Evolutionary conservation across 2,888 invertebrate species (phyloP).

Genomic region (Dyspetes luteomarginatus): DNA sequence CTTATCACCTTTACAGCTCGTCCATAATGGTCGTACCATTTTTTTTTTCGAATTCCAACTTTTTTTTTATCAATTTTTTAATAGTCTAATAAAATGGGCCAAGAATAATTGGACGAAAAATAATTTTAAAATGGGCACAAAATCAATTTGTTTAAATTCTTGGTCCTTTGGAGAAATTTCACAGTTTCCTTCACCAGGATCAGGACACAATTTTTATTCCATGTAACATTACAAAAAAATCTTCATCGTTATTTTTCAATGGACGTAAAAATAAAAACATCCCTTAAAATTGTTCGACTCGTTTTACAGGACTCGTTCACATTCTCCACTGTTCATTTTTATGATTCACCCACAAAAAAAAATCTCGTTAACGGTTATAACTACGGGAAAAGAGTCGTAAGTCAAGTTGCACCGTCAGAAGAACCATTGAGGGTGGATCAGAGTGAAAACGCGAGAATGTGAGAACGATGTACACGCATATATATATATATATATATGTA

Average conservation of each 20-base stretch:
- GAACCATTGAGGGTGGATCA: neutral
- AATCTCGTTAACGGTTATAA: slow-evolving; percentile 3
- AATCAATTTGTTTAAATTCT: no score
- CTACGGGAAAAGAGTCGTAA: slow-evolving; percentile 18
- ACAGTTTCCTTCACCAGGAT: no score
- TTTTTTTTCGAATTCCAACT: neutral
- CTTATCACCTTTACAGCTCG: slow-evolving; percentile 29
- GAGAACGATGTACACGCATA: neutral
- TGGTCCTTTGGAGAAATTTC: no score
- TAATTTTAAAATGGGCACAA: no score
- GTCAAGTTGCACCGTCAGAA: slow-evolving; percentile 7
- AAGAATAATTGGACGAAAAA: no score
- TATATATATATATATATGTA: neutral
- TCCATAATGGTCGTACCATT: neutral
- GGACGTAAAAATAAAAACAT: neutral
- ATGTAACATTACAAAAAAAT: no score
- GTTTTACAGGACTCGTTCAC: neutral
- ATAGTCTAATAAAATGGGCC: neutral
- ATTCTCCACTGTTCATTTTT: slow-evolving; percentile 13
- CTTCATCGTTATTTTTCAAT: no score
- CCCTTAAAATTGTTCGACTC: neutral
- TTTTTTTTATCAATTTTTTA: neutral
- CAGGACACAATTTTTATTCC: no score
- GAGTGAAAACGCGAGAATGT: neutral
- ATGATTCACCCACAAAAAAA: slow-evolving; percentile 25